phyloP scores from a whole-genome alignment of 2,113 vertebrate genomes.

The Pterocles gutturalis region DNA sequence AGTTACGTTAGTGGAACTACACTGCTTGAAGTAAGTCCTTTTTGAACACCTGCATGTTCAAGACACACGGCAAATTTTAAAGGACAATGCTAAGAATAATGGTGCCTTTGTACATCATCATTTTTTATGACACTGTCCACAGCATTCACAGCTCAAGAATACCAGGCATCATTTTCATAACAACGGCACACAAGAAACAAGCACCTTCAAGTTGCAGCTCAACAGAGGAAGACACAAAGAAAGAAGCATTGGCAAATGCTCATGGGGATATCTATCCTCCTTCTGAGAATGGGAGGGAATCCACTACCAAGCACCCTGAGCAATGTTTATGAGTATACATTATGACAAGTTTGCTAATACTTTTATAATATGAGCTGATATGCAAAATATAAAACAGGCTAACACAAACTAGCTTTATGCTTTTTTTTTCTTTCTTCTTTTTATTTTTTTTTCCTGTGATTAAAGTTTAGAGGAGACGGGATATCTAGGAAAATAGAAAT shows the following conservation, averaged over 20 bases:
- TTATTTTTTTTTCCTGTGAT: neutral
- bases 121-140: neutral
- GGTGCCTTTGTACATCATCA: neutral
- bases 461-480: neutral
- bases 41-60: neutral
- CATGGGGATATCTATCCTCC: neutral
- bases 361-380: neutral
- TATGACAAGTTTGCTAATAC: neutral
- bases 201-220: neutral
- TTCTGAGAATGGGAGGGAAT: neutral
- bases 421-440: neutral
- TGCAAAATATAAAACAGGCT: neutral
- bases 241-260: neutral
- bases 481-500: neutral
- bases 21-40: neutral
- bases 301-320: neutral
- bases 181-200: neutral
- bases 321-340: accelerated
- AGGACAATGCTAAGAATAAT: neutral
- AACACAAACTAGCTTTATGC: neutral
- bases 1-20: neutral
- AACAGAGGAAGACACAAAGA: neutral
- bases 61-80: neutral
- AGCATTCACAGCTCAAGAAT: slow-evolving; percentile 43
- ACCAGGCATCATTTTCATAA: slow-evolving; percentile 18